Conservation (phyloP, 2,797 vertebrate genomes). For the Typhlichthys eigenmanni region DNA sequence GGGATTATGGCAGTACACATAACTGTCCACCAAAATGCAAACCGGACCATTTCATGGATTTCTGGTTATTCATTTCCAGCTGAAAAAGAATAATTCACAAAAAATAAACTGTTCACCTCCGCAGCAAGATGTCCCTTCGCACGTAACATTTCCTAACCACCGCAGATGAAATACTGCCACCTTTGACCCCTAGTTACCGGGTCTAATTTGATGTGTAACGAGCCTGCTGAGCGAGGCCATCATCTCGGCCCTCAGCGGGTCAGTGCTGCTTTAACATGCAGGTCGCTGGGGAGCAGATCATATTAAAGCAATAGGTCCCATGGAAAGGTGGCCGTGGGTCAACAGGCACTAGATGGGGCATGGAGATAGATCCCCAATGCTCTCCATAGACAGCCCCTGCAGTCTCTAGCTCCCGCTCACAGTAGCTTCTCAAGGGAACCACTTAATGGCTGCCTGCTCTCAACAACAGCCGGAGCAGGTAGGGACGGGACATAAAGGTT, state of each 20-base stretch:
- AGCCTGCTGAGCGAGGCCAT: constrained; percentile 60
- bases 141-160: background rate
- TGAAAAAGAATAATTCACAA: too few relatives aligned
- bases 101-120: background rate
- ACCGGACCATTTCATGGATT: too few relatives aligned
- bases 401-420: constrained; percentile 53
- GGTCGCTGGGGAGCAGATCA: constrained; percentile 55
- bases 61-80: too few relatives aligned
- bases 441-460: constrained; percentile 65
- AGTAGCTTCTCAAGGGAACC: constrained; percentile 59
- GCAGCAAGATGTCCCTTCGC: background rate
- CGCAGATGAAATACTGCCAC: constrained; percentile 44
- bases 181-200: constrained; percentile 48
- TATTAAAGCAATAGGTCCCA: constrained; percentile 76
- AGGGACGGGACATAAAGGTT: constrained; percentile 72
- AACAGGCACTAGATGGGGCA: constrained; percentile 65
- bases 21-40: too few relatives aligned
- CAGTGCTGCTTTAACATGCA: constrained; percentile 51
- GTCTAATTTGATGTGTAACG: constrained; percentile 58
- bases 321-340: constrained; percentile 74
- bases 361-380: constrained; percentile 70
- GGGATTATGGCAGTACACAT: background rate
- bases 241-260: constrained; percentile 54
- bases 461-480: constrained; percentile 67
- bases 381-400: constrained; percentile 45